Evolutionary conservation across 1,140 invertebrate species (phyloP), one percentile per base, ranked within the genome.

Genomic region (Trichogramma pretiosum): DNA sequence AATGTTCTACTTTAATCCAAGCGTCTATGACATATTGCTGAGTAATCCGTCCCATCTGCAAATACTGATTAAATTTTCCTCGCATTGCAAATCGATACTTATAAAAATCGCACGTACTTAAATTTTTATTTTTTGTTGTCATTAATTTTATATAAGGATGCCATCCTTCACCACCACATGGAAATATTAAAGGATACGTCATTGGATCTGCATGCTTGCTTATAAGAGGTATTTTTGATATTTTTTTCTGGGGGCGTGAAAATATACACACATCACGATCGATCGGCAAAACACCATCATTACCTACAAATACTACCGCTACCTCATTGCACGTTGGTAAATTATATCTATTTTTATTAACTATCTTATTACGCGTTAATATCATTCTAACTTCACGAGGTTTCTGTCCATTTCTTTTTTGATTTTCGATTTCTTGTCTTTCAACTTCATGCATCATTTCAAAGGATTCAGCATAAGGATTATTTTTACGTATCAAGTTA

Each of bases 261-360:
- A 16, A 26, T 42, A 48, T 22, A 22, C 32, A 26, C 55, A 75
- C 26, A 68, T 75, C 42, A 9, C 18, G 30, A 9, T 44, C 42
- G 16, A 19, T 19, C 7, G 42, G 32, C 19, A 32, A 19, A 21
- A 21, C 2, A 19, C 42, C 42, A 44, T 34, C 19, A 22, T 18
- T 5, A 19, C 18, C 28, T 13, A 33, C 13, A 34, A 34, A 44
- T 22, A 44, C 18, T 19, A 44, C 14, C 21, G 42, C 42, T 9
- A 34, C 18, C 34, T 44, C 32, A 34, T 19, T 21, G 21, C 26
- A 32, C 9, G 5, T 22, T 34, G n/a, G 2, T 30, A 2, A 3
- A 21, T 44, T 44, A n/a, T 33, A 44, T 23, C 32, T 19, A 35
- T 23, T 44, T 21, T 44, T 32, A 22, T 44, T 19, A 34, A 38